Base-by-base conservation (phyloP, 2,888 invertebrate species). In the Nymphalis polychloros region DNA sequence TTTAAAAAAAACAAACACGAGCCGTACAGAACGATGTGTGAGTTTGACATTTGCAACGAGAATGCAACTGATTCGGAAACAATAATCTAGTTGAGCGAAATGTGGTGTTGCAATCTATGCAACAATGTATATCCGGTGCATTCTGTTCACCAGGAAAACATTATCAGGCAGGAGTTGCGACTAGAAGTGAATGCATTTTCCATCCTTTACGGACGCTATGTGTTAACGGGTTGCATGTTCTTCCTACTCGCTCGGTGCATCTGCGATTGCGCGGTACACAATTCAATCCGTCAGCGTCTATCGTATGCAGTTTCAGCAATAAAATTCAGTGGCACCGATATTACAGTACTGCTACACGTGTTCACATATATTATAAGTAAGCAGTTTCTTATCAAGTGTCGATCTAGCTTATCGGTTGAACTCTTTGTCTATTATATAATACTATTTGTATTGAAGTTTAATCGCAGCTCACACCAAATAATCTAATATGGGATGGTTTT, bases 91-190 rank as follows among this genome's bases (percentile, higher is more conserved):
- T 41, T 13, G 31, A 27, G 8, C 19, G 23, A 60, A 53, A 31
- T 52, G 59, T 52, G 20, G 50, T 46, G 60, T 53, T 68, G 68
- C 55, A 53, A 20, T 19, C 27, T 53, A 47, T 61, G 70, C 64
- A 62, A 61, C 48, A 50, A 48, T 48, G 47, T 60, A 67, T 20
- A 63, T 23, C 19, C 20, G 61, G 20, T 69, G 69, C 64, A 69
- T 69, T 67, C 55, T 41, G n/a, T 68, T 59, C 19, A 73, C 71
- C 59, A 72, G 73, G 73, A 59, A 53, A 68, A 61, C 69, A 70
- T 65, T 10, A 64, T 16, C 47, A 41, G 31, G 23, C 35, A 70
- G 55, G 68, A 69, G 64, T 59, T 20, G n/a, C 35, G 50, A 35
- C 19, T 20, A 53, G 52, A 50, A 59, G 19, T 35, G 50, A 63